phyloP scores from a whole-genome alignment of 1,140 invertebrate genomes.

The Riptortus pedestris region DNA sequence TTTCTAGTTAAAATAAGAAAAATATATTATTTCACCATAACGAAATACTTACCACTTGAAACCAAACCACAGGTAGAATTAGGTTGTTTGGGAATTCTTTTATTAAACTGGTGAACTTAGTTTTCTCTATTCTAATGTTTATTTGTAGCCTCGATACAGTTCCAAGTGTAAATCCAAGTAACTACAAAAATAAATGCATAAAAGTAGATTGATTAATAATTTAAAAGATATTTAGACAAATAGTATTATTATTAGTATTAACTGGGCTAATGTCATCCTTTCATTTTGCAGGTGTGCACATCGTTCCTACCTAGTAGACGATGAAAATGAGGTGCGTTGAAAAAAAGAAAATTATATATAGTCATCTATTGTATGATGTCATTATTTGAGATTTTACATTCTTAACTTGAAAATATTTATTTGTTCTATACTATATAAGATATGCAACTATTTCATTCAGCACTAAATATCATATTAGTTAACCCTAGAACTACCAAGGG shows the following conservation, averaged over 20 bases:
- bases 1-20: too few relatives aligned
- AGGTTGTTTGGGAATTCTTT: constrained; percentile 29
- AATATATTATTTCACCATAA: too few relatives aligned
- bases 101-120: constrained; percentile 17
- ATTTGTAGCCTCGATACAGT: constrained; percentile 33
- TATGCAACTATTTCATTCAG: too few relatives aligned
- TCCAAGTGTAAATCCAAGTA: constrained; percentile 32
- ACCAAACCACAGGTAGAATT: constrained; percentile 32
- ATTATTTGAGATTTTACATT: too few relatives aligned
- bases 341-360: background rate
- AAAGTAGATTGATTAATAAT: background rate
- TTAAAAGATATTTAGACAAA: background rate
- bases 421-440: too few relatives aligned
- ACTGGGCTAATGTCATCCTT: background rate
- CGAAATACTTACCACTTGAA: constrained; percentile 32
- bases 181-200: constrained; percentile 23
- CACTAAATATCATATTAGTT: too few relatives aligned
- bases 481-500: too few relatives aligned
- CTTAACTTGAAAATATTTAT: background rate
- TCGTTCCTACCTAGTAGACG: too few relatives aligned
- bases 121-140: constrained; percentile 32
- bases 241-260: background rate
- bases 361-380: background rate
- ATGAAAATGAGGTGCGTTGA: too few relatives aligned
- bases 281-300: background rate